phyloP scores from a whole-genome alignment of 2,888 invertebrate genomes.

The Pterostichus madidus region DNA sequence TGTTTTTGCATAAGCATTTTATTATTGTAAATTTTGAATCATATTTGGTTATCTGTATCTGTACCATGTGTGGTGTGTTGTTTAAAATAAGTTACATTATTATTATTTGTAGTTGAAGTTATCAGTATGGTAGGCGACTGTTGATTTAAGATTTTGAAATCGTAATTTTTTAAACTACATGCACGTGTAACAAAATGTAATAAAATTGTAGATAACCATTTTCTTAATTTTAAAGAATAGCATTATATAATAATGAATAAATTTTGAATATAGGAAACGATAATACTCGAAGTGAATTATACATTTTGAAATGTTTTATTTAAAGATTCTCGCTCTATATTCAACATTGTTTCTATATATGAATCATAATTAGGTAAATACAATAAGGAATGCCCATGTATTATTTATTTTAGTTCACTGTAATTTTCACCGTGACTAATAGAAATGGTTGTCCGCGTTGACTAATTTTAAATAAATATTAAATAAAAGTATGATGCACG shows the following conservation, averaged over 20 bases:
- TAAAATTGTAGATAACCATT: not conserved
- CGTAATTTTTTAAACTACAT: not conserved
- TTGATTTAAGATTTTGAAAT: conserved; percentile 12
- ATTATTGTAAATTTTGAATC: no score
- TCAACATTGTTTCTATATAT: not conserved
- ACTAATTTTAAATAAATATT: conserved; percentile 26
- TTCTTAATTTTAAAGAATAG: conserved; percentile 7
- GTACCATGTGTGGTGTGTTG: no score
- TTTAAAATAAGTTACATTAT: no score
- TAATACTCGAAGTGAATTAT: no score
- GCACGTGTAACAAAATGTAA: conserved; percentile 2
- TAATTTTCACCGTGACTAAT: conserved; percentile 17
- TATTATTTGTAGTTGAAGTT: not conserved
- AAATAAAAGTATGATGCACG: conserved; percentile 10
- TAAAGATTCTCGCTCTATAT: not conserved
- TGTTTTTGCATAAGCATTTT: no score
- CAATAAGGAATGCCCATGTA: conserved; percentile 14
- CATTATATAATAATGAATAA: no score
- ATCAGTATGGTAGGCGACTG: not conserved
- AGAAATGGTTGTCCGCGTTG: not conserved
- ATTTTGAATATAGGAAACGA: no score
- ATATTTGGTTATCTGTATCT: no score
- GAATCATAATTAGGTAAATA: not conserved
- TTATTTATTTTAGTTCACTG: conserved; percentile 4
- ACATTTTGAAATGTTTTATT: not conserved